Evolutionary conservation across 2,888 invertebrate genomes (phyloP).

Genomic region (Ormyrus labotus): DNA sequence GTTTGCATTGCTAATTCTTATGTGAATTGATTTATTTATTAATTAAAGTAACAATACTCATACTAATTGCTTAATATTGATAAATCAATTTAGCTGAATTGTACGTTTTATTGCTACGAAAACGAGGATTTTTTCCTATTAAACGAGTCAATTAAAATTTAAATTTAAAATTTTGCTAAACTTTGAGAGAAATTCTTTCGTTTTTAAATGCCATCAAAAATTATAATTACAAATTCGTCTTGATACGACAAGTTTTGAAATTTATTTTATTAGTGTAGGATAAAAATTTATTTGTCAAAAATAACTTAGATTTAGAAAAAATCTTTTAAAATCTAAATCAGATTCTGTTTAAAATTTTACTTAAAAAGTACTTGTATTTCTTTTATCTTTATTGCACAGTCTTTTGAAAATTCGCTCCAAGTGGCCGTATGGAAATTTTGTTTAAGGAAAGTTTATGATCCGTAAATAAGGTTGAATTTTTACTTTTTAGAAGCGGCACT

Average conservation of each 20-base stretch:
- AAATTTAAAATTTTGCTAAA: neutral
- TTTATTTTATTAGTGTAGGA: neutral
- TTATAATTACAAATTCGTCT: neutral
- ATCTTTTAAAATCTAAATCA: too few species aligned
- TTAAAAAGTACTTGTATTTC: too few species aligned
- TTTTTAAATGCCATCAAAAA: neutral
- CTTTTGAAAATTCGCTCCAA: too few species aligned
- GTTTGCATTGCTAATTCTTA: too few species aligned
- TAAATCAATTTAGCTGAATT: too few species aligned
- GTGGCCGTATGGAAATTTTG: neutral
- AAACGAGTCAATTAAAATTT: neutral
- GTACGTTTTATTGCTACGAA: too few species aligned
- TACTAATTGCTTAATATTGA: too few species aligned
- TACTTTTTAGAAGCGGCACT: slow-evolving; percentile 85
- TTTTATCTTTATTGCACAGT: too few species aligned
- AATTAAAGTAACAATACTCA: too few species aligned
- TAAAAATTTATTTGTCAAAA: neutral
- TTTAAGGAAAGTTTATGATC: neutral
- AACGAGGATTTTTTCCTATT: neutral
- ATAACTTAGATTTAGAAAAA: neutral
- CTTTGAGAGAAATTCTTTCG: neutral
- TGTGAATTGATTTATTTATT: too few species aligned
- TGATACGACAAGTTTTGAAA: neutral
- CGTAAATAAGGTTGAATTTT: neutral
- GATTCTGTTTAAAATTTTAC: too few species aligned